Evolutionary conservation across 2,113 vertebrate genomes (phyloP), one percentile per base, ranked within the genome.

Genomic region (Kryptolebias marmoratus): DNA sequence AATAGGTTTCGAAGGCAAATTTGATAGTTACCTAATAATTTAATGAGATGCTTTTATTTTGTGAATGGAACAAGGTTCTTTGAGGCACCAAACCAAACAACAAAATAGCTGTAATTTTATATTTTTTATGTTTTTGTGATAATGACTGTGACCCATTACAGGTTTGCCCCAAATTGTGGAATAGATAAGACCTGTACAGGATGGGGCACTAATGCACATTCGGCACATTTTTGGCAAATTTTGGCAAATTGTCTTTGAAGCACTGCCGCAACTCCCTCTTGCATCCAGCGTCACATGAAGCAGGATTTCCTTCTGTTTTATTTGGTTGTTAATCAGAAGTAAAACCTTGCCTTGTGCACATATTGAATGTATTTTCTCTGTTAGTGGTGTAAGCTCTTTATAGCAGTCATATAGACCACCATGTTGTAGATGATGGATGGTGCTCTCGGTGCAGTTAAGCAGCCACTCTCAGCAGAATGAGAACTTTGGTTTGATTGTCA

Each of bases 401-500:
- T 27, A 57, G 53, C 64, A 15, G 60, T 9, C 6, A 49, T 14
- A 39, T 12, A 22, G 28, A 22, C 48, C 49, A 14, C 48, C 48
- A 52, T 11, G 32, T 14, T 7, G 28, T 14, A 48, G n/a, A 32
- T 18, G 55, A 65, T 65, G 54, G 27, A 70, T 60, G 31, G 47
- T 27, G 39, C 54, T 58, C 57, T 64, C 59, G 63, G 14, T 57
- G 28, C 42, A 42, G 45, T 64, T 36, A 58, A 63, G 52, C 42
- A 11, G 11, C 28, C 27, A n/a, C 62, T 66, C 61, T 66, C 39
- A 56, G 31, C 47, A 66, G 62, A 72, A 50, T 31, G 39, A 56
- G 10, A 66, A 53, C 28, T 57, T 18, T 58, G 16, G 28, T 61
- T 71, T 54, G 47, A 61, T n/a, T 69, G 39, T 68, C 27, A 44